Percentiles rank a stretch among this genome's conserved stretches.
These are phyloP conservation scores for Drosophila lutescens DNA, from an alignment of 2,888 invertebrate genomes.

Conservation along the genomic window DNA sequence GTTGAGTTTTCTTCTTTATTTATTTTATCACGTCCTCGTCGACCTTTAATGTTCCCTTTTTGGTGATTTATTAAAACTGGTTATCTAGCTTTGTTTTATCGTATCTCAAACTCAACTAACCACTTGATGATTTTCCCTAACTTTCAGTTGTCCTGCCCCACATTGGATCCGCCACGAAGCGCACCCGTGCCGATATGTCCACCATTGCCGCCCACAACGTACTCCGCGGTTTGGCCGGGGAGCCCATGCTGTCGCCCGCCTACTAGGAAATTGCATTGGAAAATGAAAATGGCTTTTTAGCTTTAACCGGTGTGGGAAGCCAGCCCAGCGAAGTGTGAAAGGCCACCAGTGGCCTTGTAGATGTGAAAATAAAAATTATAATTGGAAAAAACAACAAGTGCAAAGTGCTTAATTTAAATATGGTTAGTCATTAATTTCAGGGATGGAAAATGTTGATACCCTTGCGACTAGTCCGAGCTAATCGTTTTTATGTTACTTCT, in stretches of 20 bases:
- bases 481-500: neutral
- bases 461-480: neutral
- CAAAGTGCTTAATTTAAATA: conserved; percentile 8
- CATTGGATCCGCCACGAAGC: conserved; percentile 92
- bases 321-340: conserved; percentile 28
- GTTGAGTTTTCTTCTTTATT: neutral
- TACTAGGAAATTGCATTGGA: conserved; percentile 66
- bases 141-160: conserved; percentile 92
- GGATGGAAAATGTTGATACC: neutral
- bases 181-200: conserved; percentile 92
- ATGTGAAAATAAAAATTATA: conserved; percentile 34
- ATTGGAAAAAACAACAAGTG: conserved; percentile 12
- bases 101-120: conserved; percentile 3
- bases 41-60: neutral
- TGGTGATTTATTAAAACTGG: neutral
- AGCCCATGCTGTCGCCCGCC: conserved; percentile 88
- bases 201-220: conserved; percentile 91
- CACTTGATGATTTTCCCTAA: conserved; percentile 83
- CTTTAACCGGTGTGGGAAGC: conserved; percentile 7
- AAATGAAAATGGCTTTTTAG: neutral
- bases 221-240: conserved; percentile 89
- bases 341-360: conserved; percentile 15
- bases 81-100: neutral
- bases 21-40: neutral
- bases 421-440: neutral